Base-by-base conservation (phyloP, 2,888 invertebrate species). In the Dryadula phaetusa region DNA sequence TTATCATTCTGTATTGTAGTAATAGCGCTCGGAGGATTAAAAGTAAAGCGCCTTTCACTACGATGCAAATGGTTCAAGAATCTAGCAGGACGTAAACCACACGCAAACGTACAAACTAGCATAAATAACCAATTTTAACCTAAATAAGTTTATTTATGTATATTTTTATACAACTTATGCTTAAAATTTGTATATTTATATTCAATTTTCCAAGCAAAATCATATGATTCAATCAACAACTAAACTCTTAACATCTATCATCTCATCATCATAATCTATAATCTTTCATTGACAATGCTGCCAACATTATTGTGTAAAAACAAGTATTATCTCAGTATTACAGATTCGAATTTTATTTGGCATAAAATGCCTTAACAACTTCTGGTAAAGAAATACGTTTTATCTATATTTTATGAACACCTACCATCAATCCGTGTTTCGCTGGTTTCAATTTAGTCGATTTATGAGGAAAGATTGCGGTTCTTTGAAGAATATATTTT, bases 391-490 rank as follows among this genome's bases (percentile, higher is more conserved):
- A 66, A 61, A 34, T 61, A 37, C 37, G 25, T 34, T 28, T 25
- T 20, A 37, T 61, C 32, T 46, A 62, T 42, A 34, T 53, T 61
- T 49, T 60, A 61, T 44, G 52, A 52, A 32, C 42, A 49, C 32
- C 53, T 22, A 22, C 44, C 34, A 53, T 61, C 61, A 53, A 61
- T 61, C 66, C 32, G 44, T 22, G 66, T 44, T 66, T 53, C 53
- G 20, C 16, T 34, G 34, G 53, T 44, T 32, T 44, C 61, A 34
- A 58, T 25, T 32, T 60, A 18, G 44, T 20, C 18, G 32, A 20
- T 42, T 42, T 65, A 65, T 65, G 40, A 49, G 47, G 8, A 47
- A 28, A 16, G 28, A 52, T 28, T 47, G 32, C 37, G 34, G 46
- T 56, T 20, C n/a, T 25, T 56, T 40, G n/a, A 10, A n/a, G n/a